Evolutionary conservation across 1,140 invertebrate genomes (phyloP).

Genomic region (Macrobrachium nipponense): DNA sequence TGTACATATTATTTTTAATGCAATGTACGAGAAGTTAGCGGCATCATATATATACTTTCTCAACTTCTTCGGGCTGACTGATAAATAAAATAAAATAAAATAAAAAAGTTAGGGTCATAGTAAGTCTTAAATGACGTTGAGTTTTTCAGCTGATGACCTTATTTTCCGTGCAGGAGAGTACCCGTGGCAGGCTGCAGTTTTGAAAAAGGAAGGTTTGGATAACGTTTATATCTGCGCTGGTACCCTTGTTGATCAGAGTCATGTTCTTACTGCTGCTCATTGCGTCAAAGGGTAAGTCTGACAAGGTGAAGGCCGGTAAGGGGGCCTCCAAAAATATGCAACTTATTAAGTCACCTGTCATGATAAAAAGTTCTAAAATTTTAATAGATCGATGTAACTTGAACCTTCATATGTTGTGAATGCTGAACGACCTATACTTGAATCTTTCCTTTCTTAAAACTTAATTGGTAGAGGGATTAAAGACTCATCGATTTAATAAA

Average conservation of each 20-base stretch:
- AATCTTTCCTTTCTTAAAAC: too few relatives aligned
- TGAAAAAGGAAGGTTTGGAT: constrained; percentile 90
- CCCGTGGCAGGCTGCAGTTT: constrained; percentile 90
- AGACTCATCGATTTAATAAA: too few relatives aligned
- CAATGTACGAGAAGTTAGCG: too few relatives aligned
- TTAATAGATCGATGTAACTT: too few relatives aligned
- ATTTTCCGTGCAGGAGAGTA: constrained; percentile 76
- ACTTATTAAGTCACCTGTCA: too few relatives aligned
- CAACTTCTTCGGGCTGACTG: too few relatives aligned
- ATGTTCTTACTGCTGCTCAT: constrained; percentile 90
- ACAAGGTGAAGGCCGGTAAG: not conserved
- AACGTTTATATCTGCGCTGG: constrained; percentile 92
- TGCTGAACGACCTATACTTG: too few relatives aligned
- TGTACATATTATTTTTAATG: too few relatives aligned
- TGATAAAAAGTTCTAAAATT: too few relatives aligned
- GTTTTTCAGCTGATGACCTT: not conserved
- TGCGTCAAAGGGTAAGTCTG: constrained; percentile 84
- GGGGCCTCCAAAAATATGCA: not conserved
- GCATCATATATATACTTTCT: too few relatives aligned
- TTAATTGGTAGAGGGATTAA: too few relatives aligned
- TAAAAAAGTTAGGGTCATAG: not conserved
- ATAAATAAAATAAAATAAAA: not conserved
- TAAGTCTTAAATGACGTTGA: not conserved
- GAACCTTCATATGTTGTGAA: too few relatives aligned
- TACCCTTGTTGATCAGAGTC: constrained; percentile 83